Evolutionary conservation across 2,797 vertebrate species (phyloP).

Genomic region (Fistularia commersonii): DNA sequence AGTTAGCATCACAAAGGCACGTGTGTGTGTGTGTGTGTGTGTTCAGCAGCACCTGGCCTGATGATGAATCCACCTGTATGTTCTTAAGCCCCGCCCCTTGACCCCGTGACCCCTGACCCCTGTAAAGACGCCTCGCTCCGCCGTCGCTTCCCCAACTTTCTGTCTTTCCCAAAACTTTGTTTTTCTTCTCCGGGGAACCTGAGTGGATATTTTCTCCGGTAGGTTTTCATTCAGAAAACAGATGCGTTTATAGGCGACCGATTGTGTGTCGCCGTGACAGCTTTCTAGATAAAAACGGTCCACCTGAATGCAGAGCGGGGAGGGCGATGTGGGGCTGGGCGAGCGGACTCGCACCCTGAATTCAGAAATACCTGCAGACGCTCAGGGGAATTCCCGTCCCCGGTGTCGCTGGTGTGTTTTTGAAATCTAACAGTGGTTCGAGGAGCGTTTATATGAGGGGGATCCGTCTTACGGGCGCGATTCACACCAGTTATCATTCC

Average conservation of each 20-base stretch:
- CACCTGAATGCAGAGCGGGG: conserved; percentile 12
- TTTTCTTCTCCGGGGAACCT: conserved; percentile 10
- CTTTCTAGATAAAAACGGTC: conserved; percentile 59
- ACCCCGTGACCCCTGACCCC: conserved; percentile 61
- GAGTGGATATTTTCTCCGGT: background rate
- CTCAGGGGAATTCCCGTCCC: too few relatives aligned
- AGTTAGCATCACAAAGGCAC: conserved; percentile 14
- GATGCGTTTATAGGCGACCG: conserved; percentile 36
- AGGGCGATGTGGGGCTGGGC: too few relatives aligned
- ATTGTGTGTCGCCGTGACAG: conserved; percentile 51
- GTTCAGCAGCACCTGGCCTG: conserved; percentile 53
- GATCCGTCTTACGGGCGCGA: too few relatives aligned
- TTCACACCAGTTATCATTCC: too few relatives aligned
- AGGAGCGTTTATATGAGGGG: too few relatives aligned
- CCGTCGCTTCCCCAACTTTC: conserved; percentile 44
- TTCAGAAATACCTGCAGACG: too few relatives aligned
- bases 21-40: conserved; percentile 19
- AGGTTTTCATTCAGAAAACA: conserved; percentile 36
- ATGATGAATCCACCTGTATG: conserved; percentile 59
- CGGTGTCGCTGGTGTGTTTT: too few relatives aligned
- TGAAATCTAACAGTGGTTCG: too few relatives aligned
- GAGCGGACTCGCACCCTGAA: too few relatives aligned
- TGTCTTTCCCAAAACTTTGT: conserved; percentile 49
- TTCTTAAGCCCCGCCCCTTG: too few relatives aligned
- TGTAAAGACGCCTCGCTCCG: conserved; percentile 46